Percentiles rank a stretch among this genome's conserved stretches.
Evolutionary conservation across 2,888 invertebrate genomes (phyloP).

Genomic region (Azorinus chamasolen): DNA sequence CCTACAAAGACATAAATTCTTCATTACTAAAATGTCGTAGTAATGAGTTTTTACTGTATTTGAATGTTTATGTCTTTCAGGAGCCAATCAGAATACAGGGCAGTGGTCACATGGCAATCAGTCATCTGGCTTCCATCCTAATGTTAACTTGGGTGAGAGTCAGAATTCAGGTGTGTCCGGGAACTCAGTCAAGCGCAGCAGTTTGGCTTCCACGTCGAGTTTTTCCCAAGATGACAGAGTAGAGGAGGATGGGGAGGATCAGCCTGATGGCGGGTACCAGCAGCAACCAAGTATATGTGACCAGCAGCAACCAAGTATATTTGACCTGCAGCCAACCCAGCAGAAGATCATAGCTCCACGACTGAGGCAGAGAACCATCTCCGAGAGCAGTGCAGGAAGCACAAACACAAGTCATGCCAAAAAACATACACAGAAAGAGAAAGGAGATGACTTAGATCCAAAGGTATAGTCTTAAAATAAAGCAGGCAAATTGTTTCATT

Average conservation of each 20-base stretch:
- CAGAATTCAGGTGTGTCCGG: constrained; percentile 34
- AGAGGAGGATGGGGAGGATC: constrained; percentile 59
- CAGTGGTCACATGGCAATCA: constrained; percentile 27
- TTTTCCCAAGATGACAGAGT: constrained; percentile 61
- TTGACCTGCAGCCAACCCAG: constrained; percentile 57
- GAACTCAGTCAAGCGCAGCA: constrained; percentile 50
- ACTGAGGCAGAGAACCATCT: constrained; percentile 75
- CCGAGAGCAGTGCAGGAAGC: constrained; percentile 78
- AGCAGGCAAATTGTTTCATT: no score
- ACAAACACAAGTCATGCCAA: neutral
- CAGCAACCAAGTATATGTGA: no score
- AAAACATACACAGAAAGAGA: no score
- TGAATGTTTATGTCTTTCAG: no score
- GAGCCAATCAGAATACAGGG: constrained; percentile 15
- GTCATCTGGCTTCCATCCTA: constrained; percentile 33
- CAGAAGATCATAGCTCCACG: constrained; percentile 71
- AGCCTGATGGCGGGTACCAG: constrained; percentile 45
- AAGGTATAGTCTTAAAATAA: no score
- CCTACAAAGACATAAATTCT: no score
- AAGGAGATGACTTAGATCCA: no score
- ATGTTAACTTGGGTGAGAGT: constrained; percentile 56
- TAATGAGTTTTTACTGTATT: no score
- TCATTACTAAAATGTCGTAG: no score
- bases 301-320: constrained; percentile 47
- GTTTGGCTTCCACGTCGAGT: constrained; percentile 65